Base-by-base conservation (phyloP, 2,888 invertebrate genomes). In the Monochamus alternatus region DNA sequence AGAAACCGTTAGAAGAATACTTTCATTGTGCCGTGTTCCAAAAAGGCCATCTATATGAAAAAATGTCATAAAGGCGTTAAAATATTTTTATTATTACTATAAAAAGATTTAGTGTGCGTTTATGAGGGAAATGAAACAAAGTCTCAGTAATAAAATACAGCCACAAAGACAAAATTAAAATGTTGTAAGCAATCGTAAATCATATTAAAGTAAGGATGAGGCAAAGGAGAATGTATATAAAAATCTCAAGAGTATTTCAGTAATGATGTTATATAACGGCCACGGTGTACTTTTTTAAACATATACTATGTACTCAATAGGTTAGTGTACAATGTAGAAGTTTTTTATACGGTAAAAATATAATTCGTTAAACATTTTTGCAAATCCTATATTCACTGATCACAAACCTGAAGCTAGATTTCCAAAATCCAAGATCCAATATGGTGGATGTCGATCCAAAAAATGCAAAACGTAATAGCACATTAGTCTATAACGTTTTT, bases 1-100 rank as follows among this genome's bases (percentile, higher is more conserved):
- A 73, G 69, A 76, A 79, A 80, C 76, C 73, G 75, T 76, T 76
- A 75, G 77, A 73, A 58, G 55, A 68, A 68, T 73, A 75, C 75
- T 75, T 74, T 78, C 78, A 74, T 78, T 78, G 73, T 78, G 74
- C 73, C 59, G 69, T 74, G 74, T 73, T 47, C 38, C 32, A 55
- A 55, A 68, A 55, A 68, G 68, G 43, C 68, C 43, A 30, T 59
- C 59, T 68, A 59, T 68, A 68, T 59, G 38, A 68, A 68, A 68
- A 68, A 66, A 52, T 59, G 68, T 30, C 55, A 52, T 68, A 68
- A 68, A 43, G 55, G 59, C 55, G 43, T 30, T 68, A n/a, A 59
- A 68, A 43, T 68, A 68, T 68, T 68, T 68, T 68, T 68, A 55
- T 67, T 59, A 59, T 68, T 68, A 55, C 68, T 58, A 68, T 58